A percentile compares a stretch with the other conserved stretches of the same genome.
Conservation (phyloP, 1,140 invertebrate genomes). For the Danaus melanippus region DNA sequence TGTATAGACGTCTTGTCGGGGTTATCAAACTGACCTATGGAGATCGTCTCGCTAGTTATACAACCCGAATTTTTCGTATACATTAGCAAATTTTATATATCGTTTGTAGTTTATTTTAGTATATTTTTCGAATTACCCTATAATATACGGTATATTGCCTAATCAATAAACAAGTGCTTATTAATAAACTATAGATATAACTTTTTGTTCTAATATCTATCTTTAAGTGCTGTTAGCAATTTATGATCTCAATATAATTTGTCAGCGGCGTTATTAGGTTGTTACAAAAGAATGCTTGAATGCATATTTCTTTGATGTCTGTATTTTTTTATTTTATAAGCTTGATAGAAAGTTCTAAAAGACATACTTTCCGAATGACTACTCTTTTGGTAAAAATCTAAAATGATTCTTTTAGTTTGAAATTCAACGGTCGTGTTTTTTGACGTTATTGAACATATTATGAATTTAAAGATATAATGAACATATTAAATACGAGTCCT, state of each 20-base stretch:
- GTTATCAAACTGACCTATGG: conserved; percentile 52
- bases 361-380: background rate
- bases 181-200: no score
- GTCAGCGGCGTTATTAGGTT: no score
- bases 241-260: no score
- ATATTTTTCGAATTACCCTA: no score
- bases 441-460: conserved; percentile 5
- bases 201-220: no score
- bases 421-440: conserved; percentile 3
- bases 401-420: conserved; percentile 13
- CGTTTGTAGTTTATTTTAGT: no score
- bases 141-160: no score
- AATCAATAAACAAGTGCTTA: no score
- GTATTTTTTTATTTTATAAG: conserved; percentile 29
- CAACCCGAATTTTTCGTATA: no score
- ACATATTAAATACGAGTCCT: background rate
- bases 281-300: no score
- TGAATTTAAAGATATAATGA: conserved; percentile 4
- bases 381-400: conserved; percentile 7
- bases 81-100: no score
- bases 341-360: conserved; percentile 7
- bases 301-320: conserved; percentile 7
- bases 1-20: conserved; percentile 30
- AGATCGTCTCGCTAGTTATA: conserved; percentile 30
- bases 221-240: no score